Evolutionary conservation across 1,140 invertebrate genomes (phyloP).

Genomic region (Zaprionus africanus): DNA sequence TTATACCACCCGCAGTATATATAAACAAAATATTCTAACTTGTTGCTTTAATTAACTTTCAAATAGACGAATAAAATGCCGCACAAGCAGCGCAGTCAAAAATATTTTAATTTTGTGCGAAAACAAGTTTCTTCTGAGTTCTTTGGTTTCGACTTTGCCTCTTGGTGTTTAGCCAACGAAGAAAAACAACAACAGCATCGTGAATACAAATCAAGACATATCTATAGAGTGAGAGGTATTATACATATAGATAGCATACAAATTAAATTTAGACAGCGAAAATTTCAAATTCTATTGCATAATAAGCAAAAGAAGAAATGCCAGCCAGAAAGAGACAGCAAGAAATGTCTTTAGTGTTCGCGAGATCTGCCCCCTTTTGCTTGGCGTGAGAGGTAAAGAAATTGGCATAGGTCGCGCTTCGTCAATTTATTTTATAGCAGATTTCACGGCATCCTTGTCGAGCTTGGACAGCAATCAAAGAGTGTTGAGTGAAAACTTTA

Average conservation of each 20-base stretch:
- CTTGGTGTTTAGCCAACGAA: conserved; percentile 52
- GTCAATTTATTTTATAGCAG: conserved; percentile 13
- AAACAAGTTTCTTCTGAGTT: conserved; percentile 24
- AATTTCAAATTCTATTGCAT: conserved; percentile 50
- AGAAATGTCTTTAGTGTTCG: not conserved
- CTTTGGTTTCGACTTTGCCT: conserved; percentile 22
- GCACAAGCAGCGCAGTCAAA: conserved; percentile 16
- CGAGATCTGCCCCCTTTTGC: conserved; percentile 8
- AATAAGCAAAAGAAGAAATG: conserved; percentile 37
- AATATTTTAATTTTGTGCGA: conserved; percentile 7
- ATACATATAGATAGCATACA: conserved; percentile 39
- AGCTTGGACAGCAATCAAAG: not conserved
- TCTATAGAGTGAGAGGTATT: not conserved
- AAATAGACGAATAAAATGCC: conserved; percentile 31
- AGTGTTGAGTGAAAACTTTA: not conserved
- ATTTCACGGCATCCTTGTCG: not conserved
- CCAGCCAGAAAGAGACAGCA: conserved; percentile 12
- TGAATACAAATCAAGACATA: conserved; percentile 17
- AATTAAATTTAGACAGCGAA: conserved; percentile 61
- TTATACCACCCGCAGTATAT: conserved; percentile 5
- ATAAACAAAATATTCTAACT: conserved; percentile 25
- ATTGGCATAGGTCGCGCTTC: conserved; percentile 61
- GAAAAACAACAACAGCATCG: conserved; percentile 36
- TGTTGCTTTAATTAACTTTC: conserved; percentile 37
- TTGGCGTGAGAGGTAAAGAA: conserved; percentile 22